Conservation (phyloP, 2,797 vertebrate genomes). For the Argyrosomus regius region DNA sequence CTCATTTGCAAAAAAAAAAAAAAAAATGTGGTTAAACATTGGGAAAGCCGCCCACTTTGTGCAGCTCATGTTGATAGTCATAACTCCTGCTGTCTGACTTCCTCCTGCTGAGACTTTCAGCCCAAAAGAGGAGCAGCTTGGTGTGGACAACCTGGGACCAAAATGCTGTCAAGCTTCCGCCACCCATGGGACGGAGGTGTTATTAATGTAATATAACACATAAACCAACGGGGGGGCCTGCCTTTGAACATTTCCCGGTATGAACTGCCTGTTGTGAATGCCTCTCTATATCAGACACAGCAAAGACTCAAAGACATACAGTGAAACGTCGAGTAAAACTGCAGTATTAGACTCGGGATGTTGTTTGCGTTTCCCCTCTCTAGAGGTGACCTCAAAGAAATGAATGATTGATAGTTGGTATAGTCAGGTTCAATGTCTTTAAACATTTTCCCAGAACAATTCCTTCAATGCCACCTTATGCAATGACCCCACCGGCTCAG, state of each 20-base stretch:
- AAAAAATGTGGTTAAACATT: conserved; percentile 26
- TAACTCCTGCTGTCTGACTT: conserved; percentile 61
- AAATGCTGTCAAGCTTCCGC: conserved; percentile 64
- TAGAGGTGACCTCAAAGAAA: conserved; percentile 21
- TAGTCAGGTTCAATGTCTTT: conserved; percentile 40
- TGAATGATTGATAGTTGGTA: conserved; percentile 71
- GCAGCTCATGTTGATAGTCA: conserved; percentile 54
- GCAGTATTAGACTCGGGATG: conserved; percentile 20
- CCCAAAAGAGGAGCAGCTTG: conserved; percentile 62
- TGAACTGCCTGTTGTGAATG: conserved; percentile 57
- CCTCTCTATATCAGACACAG: conserved; percentile 26
- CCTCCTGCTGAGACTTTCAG: conserved; percentile 66
- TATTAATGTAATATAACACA: conserved; percentile 84
- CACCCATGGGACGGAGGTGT: conserved; percentile 76
- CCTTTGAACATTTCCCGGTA: conserved; percentile 54
- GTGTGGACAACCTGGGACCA: conserved; percentile 69
- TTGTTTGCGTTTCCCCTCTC: conserved; percentile 38
- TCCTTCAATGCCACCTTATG: conserved; percentile 23
- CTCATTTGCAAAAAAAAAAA: neutral
- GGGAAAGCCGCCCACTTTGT: conserved; percentile 33
- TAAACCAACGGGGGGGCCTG: conserved; percentile 57
- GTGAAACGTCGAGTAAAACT: conserved; percentile 42
- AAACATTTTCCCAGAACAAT: conserved; percentile 36
- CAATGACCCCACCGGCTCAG: conserved; percentile 51
- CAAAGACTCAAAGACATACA: conserved; percentile 19